Base-by-base conservation (phyloP, 2,797 vertebrate species). In the Novumbra hubbsi region DNA sequence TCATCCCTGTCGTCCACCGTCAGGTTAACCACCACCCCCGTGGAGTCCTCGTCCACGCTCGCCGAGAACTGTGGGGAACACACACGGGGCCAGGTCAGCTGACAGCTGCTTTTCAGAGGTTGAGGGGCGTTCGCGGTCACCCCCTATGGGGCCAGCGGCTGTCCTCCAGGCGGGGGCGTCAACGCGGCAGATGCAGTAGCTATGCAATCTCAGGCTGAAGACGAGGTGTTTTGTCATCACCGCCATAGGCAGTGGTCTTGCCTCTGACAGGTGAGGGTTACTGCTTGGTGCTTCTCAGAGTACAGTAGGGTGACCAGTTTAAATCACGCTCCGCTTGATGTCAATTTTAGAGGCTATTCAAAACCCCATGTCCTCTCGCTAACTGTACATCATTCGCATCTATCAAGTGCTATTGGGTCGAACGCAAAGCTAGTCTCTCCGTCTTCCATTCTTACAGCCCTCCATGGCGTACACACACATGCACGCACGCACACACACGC, bases 1-100 rank as follows among this genome's bases (percentile, higher is more conserved):
- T 99, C 96, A 0, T 99, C 98, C 72, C 94, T 91, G 89, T 99
- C 97, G 0, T 97, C 95, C 0, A 99, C 95, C 0, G 96, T 98
- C 77, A 99, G 84, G 78, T 99, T 99, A 75, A 98, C 95, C 38
- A 97, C 97, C 27, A 98, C 95, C 0, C 97, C 97, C 0, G 93
- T 93, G 0, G 94, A 95, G 38, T 96, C 97, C 85, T 99, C 98
- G n/a, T 96, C 91, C 28, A 99, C 95, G 0, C 88, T 92, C 2
- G 96, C 97, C 83, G 96, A 96, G 78, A 99, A 99, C 98, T 99
- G 86, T 27, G 64, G 7, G 4, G 3, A 5, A 5, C 55, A 45
- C 6, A 71, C 24, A 52, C 38, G 0, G 74, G 62, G 74, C 9
- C 16, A n/a, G 32, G 28, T 66, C 32, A 66, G 27, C 32, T 15